A percentile compares a stretch with the other conserved stretches of the same genome.
These are phyloP conservation scores for Fragum sueziense DNA, from an alignment of 2,888 invertebrate species.

Conservation along the genomic window DNA sequence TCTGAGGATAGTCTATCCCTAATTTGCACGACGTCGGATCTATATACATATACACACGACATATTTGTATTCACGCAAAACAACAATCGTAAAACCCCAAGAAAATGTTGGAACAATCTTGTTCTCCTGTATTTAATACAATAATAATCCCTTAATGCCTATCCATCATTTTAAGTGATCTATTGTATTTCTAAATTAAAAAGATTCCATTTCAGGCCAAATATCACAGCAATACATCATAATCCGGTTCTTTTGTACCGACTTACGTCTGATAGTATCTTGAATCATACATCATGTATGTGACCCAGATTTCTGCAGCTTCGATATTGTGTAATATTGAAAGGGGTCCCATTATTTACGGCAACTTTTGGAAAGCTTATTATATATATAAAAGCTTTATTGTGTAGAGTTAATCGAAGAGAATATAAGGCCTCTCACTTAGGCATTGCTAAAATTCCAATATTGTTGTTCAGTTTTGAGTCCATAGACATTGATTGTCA, in stretches of 20 bases:
- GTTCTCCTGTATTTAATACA: background rate
- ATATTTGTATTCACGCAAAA: no score
- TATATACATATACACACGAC: no score
- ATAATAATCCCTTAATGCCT: background rate
- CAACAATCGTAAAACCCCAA: no score
- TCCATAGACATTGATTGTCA: no score
- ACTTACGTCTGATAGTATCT: background rate
- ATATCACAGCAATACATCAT: background rate
- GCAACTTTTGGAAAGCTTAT: background rate
- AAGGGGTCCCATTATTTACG: background rate
- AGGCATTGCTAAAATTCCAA: no score
- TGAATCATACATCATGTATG: background rate
- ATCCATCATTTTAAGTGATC: background rate
- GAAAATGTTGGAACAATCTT: background rate
- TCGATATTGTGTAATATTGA: background rate
- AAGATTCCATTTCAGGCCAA: background rate
- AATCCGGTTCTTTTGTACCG: background rate
- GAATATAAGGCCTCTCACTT: no score
- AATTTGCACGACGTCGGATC: no score
- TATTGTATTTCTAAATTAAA: background rate
- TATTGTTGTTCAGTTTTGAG: no score
- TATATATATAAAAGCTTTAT: background rate
- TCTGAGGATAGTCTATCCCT: no score
- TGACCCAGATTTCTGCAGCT: background rate
- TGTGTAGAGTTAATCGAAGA: no score